These are phyloP conservation scores for Thyatira batis DNA, from an alignment of 2,888 invertebrate species.

Conservation along the genomic window DNA sequence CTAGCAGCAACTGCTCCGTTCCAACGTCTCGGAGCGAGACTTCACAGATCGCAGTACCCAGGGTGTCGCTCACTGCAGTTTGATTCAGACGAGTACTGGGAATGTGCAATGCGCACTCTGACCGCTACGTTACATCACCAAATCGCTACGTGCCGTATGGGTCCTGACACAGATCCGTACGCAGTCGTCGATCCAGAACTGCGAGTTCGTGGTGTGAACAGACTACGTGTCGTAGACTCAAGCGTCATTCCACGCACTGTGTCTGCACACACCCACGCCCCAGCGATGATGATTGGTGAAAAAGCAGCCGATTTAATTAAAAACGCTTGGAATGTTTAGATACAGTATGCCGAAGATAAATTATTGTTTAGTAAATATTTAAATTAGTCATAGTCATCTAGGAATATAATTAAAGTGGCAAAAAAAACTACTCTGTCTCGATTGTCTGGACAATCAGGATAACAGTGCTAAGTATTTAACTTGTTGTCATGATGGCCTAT, in stretches of 20 bases:
- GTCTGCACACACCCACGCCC: slow-evolving; percentile 86
- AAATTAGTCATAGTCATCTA: background rate
- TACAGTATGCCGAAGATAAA: background rate
- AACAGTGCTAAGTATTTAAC: too few species aligned
- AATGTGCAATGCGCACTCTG: slow-evolving; percentile 84
- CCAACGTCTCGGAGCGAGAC: slow-evolving; percentile 77
- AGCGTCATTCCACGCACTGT: slow-evolving; percentile 85
- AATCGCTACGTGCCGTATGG: slow-evolving; percentile 88
- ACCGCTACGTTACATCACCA: slow-evolving; percentile 85
- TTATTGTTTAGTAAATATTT: background rate
- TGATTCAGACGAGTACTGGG: slow-evolving; percentile 86
- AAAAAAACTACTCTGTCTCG: too few species aligned
- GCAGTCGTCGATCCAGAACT: slow-evolving; percentile 85
- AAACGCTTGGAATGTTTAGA: slow-evolving; percentile 55
- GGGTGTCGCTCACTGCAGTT: slow-evolving; percentile 75
- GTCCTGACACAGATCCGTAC: slow-evolving; percentile 81
- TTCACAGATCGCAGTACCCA: slow-evolving; percentile 77
- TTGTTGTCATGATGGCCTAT: too few species aligned
- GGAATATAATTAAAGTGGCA: too few species aligned
- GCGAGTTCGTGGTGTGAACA: slow-evolving; percentile 82
- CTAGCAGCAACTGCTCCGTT: slow-evolving; percentile 83
- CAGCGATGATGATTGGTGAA: slow-evolving; percentile 87
- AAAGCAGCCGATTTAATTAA: slow-evolving; percentile 86
- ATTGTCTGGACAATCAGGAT: too few species aligned
- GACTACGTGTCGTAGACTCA: slow-evolving; percentile 85